Base-by-base conservation (phyloP, 2,797 vertebrate genomes). In the Chelon auratus region DNA sequence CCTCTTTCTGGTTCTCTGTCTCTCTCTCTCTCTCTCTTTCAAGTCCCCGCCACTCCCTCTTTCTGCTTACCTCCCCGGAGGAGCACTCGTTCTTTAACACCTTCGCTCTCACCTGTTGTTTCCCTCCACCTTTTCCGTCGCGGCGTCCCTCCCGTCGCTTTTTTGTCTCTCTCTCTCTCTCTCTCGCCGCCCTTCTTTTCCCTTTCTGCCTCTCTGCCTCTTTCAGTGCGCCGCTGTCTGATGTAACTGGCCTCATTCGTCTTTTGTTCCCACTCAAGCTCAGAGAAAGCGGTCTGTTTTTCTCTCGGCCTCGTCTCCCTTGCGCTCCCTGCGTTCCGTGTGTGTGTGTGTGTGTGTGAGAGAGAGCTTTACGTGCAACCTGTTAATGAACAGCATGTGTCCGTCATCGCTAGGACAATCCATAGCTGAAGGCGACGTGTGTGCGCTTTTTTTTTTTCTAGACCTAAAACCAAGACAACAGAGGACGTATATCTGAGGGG, bases 241-340 rank as follows among this genome's bases (percentile, higher is more conserved):
- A 88, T 84, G 67, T 83, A 85, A 83, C 87, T 78, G 83, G 77
- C 82, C 82, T 62, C 74, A 73, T 83, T 84, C 53, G 75, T 77
- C 75, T 88, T 75, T 78, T 85, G 85, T 77, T 87, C 75, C 77
- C 69, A 77, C 79, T 85, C 78, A 85, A 63, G 51, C 2, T 43
- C 77, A 37, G 62, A 61, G 62, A 64, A 69, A 76, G 70, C 57
- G n/a, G 57, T 15, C 42, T 65, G 42, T 59, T 66, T 75, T 68
- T 52, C 58, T 55, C 39, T 20, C 58, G 24, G 12, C 39, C 30
- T 53, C 39, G 30, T 62, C 65, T 80, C 75, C 60, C 67, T 60
- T 43, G 15, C 2, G 1, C 62, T 51, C 59, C 1, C 20, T 42
- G 3, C 26, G 47, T 77, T 33, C 7, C 30, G 30, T 33, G 30